Conservation (phyloP, 2,113 vertebrate genomes). For the Capreolus pygargus region DNA sequence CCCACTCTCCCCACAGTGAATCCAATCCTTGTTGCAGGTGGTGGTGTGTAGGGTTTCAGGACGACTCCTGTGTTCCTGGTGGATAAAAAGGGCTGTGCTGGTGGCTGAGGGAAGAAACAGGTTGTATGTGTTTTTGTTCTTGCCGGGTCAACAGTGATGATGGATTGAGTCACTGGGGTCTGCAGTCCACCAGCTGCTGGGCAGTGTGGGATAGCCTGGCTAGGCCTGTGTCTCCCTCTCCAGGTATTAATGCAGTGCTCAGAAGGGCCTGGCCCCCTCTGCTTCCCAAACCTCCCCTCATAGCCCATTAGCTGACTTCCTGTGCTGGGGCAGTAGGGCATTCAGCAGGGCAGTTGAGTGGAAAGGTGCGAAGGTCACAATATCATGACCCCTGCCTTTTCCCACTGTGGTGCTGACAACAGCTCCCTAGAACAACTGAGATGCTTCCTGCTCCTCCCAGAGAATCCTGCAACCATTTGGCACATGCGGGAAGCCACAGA, state of each 20-base stretch:
- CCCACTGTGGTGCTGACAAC: not conserved
- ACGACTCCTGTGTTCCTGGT: not conserved
- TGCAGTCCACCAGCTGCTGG: not conserved
- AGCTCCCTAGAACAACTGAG: not conserved
- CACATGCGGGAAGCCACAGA: not conserved
- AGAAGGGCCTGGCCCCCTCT: not conserved
- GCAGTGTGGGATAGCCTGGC: not conserved
- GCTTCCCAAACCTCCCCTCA: not conserved
- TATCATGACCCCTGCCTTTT: not conserved
- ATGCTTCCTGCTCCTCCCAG: not conserved
- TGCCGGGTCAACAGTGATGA: not conserved
- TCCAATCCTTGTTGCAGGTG: not conserved
- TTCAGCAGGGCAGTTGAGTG: not conserved
- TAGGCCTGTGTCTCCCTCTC: not conserved
- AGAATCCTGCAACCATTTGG: not conserved
- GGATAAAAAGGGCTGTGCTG: not conserved
- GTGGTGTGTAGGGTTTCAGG: not conserved
- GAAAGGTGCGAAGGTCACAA: not conserved
- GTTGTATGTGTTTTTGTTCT: not conserved
- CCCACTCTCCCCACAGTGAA: not conserved
- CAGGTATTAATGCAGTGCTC: not conserved
- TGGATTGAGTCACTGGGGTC: not conserved
- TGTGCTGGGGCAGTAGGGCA: not conserved
- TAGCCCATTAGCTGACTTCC: not conserved
- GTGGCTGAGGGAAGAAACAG: not conserved